Evolutionary conservation across 2,888 invertebrate genomes (phyloP).

Genomic region (Tetramorium bicarinatum): DNA sequence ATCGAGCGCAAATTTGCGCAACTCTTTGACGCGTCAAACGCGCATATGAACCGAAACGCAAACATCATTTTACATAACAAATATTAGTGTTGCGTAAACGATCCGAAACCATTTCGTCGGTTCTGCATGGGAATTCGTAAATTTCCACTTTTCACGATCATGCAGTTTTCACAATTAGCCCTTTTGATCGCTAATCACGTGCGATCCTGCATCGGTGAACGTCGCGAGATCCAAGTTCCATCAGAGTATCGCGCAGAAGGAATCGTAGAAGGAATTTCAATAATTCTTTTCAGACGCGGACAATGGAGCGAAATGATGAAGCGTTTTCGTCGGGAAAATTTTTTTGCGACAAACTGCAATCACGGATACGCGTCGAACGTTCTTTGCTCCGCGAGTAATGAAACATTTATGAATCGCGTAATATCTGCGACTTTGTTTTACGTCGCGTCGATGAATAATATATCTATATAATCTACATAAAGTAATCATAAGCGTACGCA

Average conservation of each 20-base stretch:
- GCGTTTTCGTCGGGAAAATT: background rate
- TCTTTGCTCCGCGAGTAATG: background rate
- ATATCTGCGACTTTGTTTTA: background rate
- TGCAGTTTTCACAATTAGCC: background rate
- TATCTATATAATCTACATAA: no score
- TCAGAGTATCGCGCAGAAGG: background rate
- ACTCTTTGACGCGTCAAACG: constrained; percentile 36
- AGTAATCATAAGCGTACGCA: background rate
- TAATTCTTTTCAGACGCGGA: background rate
- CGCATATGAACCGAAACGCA: constrained; percentile 22
- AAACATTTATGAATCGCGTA: constrained; percentile 23
- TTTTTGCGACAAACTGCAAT: background rate
- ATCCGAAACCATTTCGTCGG: background rate
- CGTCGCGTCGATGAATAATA: background rate
- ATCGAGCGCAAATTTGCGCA: constrained; percentile 35
- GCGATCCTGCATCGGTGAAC: background rate
- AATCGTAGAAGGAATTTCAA: background rate
- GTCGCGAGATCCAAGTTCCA: background rate
- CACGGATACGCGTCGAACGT: background rate
- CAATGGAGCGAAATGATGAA: background rate
- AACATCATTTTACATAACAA: constrained; percentile 46
- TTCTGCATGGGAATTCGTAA: background rate
- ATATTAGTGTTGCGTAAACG: constrained; percentile 33
- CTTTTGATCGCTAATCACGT: background rate
- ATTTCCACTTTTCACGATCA: background rate